Percentiles rank a stretch among this genome's conserved stretches.
phyloP scores from a whole-genome alignment of 1,140 invertebrate genomes.

The Ylistrum balloti region DNA sequence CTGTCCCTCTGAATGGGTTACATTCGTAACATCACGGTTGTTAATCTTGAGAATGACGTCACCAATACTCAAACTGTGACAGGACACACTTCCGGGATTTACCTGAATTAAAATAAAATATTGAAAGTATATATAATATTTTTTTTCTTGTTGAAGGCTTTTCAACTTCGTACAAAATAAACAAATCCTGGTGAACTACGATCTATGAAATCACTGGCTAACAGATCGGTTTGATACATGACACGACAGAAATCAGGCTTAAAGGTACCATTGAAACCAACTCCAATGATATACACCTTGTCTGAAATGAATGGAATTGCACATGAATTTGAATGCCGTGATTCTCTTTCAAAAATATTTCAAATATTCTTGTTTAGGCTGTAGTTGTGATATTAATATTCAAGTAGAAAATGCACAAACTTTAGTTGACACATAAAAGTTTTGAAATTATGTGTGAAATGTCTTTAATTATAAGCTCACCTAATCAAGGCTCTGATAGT shows the following conservation, averaged over 20 bases:
- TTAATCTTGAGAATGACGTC: conserved; percentile 95
- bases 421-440: background rate
- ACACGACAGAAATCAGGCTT: too few relatives aligned
- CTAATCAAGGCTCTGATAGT: background rate
- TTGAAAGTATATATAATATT: too few relatives aligned
- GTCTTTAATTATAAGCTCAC: background rate
- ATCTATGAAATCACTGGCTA: too few relatives aligned
- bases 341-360: background rate
- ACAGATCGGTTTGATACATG: background rate
- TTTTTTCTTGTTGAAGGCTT: too few relatives aligned
- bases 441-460: background rate
- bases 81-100: conserved; percentile 78
- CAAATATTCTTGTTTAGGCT: background rate
- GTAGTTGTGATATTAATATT: background rate
- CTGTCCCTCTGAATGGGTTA: conserved; percentile 94
- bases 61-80: conserved; percentile 87
- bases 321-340: background rate
- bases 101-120: conserved; percentile 73
- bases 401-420: background rate
- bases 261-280: too few relatives aligned
- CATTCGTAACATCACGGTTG: conserved; percentile 92
- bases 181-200: too few relatives aligned
- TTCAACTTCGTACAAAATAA: too few relatives aligned
- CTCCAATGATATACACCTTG: too few relatives aligned
- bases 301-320: too few relatives aligned